A percentile compares a stretch with the other conserved stretches of the same genome.
Conservation (phyloP, 2,888 invertebrate genomes). For the Habrosyne pyritoides region DNA sequence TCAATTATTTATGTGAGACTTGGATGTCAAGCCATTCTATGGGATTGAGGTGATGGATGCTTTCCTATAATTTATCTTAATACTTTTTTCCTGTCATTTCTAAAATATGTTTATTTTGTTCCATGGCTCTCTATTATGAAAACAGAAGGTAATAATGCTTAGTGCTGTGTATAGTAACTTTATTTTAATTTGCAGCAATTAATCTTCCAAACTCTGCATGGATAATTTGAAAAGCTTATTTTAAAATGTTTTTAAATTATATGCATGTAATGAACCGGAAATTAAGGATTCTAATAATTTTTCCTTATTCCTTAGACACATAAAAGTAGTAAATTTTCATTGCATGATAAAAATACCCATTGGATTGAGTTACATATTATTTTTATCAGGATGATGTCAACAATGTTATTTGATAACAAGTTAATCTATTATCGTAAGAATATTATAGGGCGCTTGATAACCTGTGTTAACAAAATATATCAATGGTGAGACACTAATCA, state of each 20-base stretch:
- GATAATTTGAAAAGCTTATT: conserved; percentile 15
- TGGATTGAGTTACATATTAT: not conserved
- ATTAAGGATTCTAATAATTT: no score
- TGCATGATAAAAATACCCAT: not conserved
- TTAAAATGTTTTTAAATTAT: not conserved
- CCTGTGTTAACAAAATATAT: not conserved
- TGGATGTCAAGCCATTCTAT: not conserved
- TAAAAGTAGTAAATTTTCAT: not conserved
- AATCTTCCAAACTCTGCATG: conserved; percentile 20
- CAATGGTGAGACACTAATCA: not conserved
- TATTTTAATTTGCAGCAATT: conserved; percentile 15
- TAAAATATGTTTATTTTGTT: conserved; percentile 64
- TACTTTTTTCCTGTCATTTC: conserved; percentile 7
- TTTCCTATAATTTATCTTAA: no score
- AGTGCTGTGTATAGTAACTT: conserved; percentile 26
- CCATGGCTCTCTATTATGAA: conserved; percentile 65
- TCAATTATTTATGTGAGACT: not conserved
- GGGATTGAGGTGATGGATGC: not conserved
- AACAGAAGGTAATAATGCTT: conserved; percentile 71
- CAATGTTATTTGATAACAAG: not conserved
- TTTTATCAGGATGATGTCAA: conserved; percentile 2
- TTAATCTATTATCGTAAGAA: not conserved
- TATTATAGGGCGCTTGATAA: not conserved
- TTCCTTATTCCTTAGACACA: no score
- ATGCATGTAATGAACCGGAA: not conserved